Conservation (phyloP, 2,113 vertebrate species). For the Myanophis thanlyinensis region DNA sequence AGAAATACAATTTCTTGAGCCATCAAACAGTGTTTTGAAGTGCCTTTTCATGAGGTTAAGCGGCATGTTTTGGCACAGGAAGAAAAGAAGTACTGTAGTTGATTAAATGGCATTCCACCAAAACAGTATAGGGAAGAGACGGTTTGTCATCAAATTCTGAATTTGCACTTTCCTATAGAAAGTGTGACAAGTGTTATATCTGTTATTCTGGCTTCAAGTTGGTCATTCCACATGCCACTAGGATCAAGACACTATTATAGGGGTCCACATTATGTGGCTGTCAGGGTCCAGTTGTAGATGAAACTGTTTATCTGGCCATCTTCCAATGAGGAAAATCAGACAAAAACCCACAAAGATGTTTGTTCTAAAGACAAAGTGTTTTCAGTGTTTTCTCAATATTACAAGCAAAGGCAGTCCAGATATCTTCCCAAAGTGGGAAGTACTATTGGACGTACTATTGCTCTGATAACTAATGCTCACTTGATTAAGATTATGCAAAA, state of each 20-base stretch:
- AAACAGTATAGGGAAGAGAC: constrained; percentile 38
- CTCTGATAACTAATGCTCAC: neutral
- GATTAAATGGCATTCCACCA: constrained; percentile 44
- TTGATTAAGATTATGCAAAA: neutral
- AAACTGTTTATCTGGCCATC: neutral
- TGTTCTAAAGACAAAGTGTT: neutral
- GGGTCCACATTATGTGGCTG: neutral
- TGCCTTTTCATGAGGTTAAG: constrained; percentile 43
- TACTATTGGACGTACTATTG: neutral
- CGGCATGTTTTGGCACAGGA: constrained; percentile 49
- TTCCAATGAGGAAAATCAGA: neutral
- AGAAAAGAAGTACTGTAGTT: constrained; percentile 36
- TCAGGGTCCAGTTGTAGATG: neutral
- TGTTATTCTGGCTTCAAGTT: neutral
- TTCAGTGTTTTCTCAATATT: neutral
- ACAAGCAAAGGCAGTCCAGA: neutral
- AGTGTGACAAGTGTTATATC: neutral
- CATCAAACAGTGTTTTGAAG: constrained; percentile 56
- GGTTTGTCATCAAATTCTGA: constrained; percentile 5
- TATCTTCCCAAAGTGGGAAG: neutral
- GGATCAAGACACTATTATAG: neutral
- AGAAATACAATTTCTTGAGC: constrained; percentile 49
- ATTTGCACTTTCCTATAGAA: constrained; percentile 21
- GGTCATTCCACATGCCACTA: neutral
- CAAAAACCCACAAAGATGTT: neutral